Base-by-base conservation (phyloP, 2,888 invertebrate species). In the Leptopilina myrica region DNA sequence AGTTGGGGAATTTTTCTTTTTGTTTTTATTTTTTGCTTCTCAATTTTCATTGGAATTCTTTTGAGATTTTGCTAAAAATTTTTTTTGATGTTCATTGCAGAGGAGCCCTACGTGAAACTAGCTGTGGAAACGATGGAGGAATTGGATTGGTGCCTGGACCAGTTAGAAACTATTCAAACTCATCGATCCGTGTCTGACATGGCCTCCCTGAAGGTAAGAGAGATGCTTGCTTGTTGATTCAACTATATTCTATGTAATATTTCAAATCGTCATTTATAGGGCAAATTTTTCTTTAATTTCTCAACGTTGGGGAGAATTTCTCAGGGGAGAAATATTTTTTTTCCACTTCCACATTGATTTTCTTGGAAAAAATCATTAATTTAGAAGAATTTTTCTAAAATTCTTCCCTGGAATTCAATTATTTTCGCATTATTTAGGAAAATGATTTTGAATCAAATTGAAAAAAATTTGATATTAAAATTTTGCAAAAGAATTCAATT, bases 111-210 rank as follows among this genome's bases (percentile, higher is more conserved):
- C 93, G 96, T 96, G 94, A 98, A 98, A 92, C 93, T 98, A 92
- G 98, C 98, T 80, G 93, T 97, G 92, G 98, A 99, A 92, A 99
- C 99, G 67, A 96, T 99, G 93, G 99, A 99, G 92, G 99, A 99
- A 93, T 94, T 99, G 92, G 99, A 99, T 93, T 99, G 99, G 99
- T 99, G 99, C 92, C 94, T 99, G 93, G 99, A 99, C 93, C 99
- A 99, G 94, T 93, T 99, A 93, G 99, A 99, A 94, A 99, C 98
- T 86, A 99, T 99, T 92, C 99, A 99, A 94, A 99, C 99, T 82
- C 99, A 99, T 93, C 96, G 99, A 91, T 99, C 98, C 89, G 99
- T 99, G 88, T 98, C 98, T 84, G 99, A 99, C 92, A 99, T 99
- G 99, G 99, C 99, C 90, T 98, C 99, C 87, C 96, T 98, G 91